A percentile compares a stretch with the other conserved stretches of the same genome.
phyloP scores from a whole-genome alignment of 1,140 invertebrate genomes.

The Protaetia brevitarsis region DNA sequence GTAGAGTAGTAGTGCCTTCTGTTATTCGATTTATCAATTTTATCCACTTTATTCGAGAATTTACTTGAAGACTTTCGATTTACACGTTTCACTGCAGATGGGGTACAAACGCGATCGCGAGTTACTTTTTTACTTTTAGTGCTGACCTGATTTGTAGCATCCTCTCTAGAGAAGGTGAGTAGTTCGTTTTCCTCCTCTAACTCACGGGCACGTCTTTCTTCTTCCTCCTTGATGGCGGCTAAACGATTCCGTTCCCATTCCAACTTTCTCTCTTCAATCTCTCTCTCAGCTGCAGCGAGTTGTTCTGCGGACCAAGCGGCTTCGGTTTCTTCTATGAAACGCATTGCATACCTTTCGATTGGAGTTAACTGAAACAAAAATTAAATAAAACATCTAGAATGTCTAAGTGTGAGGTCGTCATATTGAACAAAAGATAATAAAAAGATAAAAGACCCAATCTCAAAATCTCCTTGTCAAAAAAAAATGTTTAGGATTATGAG shows the following conservation, averaged over 20 bases:
- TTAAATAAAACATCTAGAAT: too few relatives aligned
- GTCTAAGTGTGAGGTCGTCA: too few relatives aligned
- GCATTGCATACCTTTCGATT: constrained; percentile 92
- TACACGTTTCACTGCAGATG: neutral
- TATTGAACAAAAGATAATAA: too few relatives aligned
- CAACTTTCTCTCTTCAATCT: constrained; percentile 86
- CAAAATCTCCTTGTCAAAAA: too few relatives aligned
- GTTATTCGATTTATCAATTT: neutral
- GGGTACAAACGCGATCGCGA: neutral
- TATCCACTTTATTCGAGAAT: neutral
- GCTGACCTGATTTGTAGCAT: constrained; percentile 79
- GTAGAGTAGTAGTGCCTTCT: neutral
- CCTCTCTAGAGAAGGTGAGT: constrained; percentile 69
- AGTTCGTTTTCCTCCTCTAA: constrained; percentile 63
- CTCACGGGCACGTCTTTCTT: constrained; percentile 61
- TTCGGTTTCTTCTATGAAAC: constrained; percentile 83
- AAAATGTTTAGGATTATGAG: too few relatives aligned
- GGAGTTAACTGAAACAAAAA: too few relatives aligned
- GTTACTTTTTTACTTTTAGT: constrained; percentile 46
- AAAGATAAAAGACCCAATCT: too few relatives aligned
- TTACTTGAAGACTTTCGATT: neutral
- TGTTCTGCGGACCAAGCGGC: constrained; percentile 83
- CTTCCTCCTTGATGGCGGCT: constrained; percentile 66
- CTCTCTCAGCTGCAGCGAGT: constrained; percentile 81
- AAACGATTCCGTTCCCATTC: constrained; percentile 91